These are phyloP conservation scores for Parotocinclus haroldoi DNA, from an alignment of 2,797 vertebrate species.

Conservation along the genomic window DNA sequence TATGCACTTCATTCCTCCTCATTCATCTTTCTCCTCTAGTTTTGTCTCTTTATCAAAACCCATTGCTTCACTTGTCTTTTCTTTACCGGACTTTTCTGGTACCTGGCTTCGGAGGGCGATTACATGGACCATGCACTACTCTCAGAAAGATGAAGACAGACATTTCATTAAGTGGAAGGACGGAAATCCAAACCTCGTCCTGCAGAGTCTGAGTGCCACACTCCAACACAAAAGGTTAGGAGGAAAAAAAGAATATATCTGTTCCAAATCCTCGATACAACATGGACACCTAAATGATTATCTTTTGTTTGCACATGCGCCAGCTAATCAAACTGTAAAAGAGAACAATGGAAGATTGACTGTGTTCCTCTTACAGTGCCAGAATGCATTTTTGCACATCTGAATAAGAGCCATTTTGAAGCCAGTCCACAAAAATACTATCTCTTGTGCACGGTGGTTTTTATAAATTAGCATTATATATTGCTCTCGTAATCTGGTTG, in stretches of 20 bases:
- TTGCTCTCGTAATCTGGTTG: too few species aligned
- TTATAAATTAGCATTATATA: too few species aligned
- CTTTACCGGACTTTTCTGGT: slow-evolving; percentile 45
- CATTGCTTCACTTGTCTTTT: slow-evolving; percentile 56
- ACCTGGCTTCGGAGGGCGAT: slow-evolving; percentile 58
- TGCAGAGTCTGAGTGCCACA: slow-evolving; percentile 15
- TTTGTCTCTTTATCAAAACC: slow-evolving; percentile 13
- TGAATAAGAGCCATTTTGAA: neutral
- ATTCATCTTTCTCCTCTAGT: too few species aligned
- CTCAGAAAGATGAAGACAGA: slow-evolving; percentile 11
- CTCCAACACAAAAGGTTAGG: slow-evolving; percentile 16
- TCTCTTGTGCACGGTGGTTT: neutral
- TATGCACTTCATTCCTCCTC: too few species aligned
- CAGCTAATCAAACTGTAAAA: neutral
- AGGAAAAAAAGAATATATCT: neutral
- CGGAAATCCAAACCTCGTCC: slow-evolving; percentile 43
- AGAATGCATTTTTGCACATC: neutral
- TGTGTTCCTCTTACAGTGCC: neutral
- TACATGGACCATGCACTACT: slow-evolving; percentile 54
- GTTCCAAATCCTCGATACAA: neutral
- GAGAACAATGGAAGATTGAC: neutral
- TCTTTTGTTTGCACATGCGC: neutral
- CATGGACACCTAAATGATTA: slow-evolving; percentile 1
- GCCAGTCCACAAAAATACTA: neutral
- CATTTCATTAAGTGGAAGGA: slow-evolving; percentile 35